Evolutionary conservation across 2,888 invertebrate species (phyloP).

Genomic region (Elmis aenea): DNA sequence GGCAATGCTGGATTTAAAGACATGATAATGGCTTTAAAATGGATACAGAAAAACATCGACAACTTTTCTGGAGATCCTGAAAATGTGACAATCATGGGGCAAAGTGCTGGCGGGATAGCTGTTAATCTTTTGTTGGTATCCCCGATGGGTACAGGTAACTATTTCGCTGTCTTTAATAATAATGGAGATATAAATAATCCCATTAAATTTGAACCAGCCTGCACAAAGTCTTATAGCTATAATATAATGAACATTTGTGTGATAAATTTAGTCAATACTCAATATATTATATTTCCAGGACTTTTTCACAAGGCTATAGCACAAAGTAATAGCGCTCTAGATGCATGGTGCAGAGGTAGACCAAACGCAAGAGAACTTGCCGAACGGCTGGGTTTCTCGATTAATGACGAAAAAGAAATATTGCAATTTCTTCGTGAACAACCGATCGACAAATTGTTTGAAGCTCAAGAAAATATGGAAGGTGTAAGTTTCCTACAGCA

Average conservation of each 20-base stretch:
- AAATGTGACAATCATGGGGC: conserved; percentile 52
- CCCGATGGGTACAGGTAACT: conserved; percentile 45
- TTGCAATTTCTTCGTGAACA: conserved; percentile 37
- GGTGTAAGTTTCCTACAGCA: conserved; percentile 24
- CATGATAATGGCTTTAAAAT: conserved; percentile 49
- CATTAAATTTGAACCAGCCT: no score
- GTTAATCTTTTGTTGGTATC: conserved; percentile 49
- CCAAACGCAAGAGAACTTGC: conserved; percentile 36
- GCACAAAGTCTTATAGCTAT: no score
- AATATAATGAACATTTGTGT: no score
- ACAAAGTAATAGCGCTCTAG: conserved; percentile 39
- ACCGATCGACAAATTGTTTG: conserved; percentile 14
- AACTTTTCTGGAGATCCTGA: conserved; percentile 51
- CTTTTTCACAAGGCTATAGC: conserved; percentile 39
- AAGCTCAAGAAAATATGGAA: conserved; percentile 19
- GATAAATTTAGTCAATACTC: no score
- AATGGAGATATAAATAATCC: no score
- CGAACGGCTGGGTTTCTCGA: conserved; percentile 3
- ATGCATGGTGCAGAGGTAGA: conserved; percentile 32
- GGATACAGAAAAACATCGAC: conserved; percentile 49
- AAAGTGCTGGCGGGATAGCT: conserved; percentile 51
- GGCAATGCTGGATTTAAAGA: conserved; percentile 54
- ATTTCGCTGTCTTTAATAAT: no score
- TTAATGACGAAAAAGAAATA: conserved; percentile 35
- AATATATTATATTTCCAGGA: conserved; percentile 34